phyloP scores from a whole-genome alignment of 2,113 vertebrate species.

The Platysteira castanea region DNA sequence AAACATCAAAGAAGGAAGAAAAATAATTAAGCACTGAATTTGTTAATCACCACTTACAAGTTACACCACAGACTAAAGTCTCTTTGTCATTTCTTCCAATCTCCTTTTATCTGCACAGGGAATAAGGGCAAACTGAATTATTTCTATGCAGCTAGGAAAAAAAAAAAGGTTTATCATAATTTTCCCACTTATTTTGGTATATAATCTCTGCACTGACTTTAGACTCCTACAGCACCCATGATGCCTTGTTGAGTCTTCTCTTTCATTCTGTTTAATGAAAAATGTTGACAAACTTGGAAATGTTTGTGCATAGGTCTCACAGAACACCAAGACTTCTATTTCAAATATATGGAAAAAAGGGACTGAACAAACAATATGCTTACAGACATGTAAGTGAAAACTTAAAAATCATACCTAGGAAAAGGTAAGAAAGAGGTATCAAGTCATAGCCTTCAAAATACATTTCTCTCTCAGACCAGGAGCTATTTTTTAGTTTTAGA shows the following conservation, averaged over 20 bases:
- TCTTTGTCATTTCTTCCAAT: not conserved
- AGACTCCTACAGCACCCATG: not conserved
- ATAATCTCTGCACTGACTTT: not conserved
- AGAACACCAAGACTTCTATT: not conserved
- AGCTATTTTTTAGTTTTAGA: not conserved
- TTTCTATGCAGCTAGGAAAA: not conserved
- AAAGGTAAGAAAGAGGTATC: not conserved
- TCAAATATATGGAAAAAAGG: not conserved
- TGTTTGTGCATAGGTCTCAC: not conserved
- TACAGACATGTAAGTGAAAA: not conserved
- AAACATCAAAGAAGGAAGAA: constrained; percentile 13
- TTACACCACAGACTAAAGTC: not conserved
- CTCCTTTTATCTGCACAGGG: not conserved
- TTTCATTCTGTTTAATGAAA: not conserved
- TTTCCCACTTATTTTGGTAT: not conserved
- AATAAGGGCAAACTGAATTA: not conserved
- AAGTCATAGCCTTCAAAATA: not conserved
- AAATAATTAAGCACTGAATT: constrained; percentile 39
- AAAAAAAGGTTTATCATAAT: not conserved
- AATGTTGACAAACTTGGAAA: not conserved
- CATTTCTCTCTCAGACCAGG: not conserved
- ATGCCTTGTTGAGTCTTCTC: not conserved
- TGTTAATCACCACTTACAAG: constrained; percentile 15
- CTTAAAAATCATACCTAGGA: not conserved
- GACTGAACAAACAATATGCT: not conserved